Evolutionary conservation across 1,140 invertebrate genomes (phyloP), one percentile per base, ranked within the genome.

Genomic region (Reticulitermes speratus): DNA sequence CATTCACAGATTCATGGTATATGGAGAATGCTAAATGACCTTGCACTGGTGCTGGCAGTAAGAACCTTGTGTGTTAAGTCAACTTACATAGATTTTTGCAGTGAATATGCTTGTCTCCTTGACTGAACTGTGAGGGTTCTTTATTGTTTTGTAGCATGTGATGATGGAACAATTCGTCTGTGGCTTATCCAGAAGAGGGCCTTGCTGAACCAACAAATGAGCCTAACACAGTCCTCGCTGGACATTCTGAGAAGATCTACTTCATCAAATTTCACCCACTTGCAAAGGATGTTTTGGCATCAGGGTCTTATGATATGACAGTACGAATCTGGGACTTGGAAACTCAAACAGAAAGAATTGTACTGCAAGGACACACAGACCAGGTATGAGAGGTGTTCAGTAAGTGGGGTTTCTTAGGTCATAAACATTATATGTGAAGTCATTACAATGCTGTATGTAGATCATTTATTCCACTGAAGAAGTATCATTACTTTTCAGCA

Each of bases 231-330:
- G 91, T 91, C 32, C 93, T 96, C 86, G 91, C 92, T 89, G 95
- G 96, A 12, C 97, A 98, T 89, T 93, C 94, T 14, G 98, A 98
- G 89, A 98, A 98, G 92, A 96, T 99, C 85, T 97, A 97, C 90
- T 95, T 98, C 84, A 94, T 98, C 16, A 95, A 96, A 87, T 99
- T 97, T 91, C 97, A 99, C 92, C 97, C 97, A 1, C 92, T 97
- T 81, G 97, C 97, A 0, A 92, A 94, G 52, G 95, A 98, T 90
- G 93, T 99, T 19, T 90, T 99, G 5, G 95, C 96, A 0, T 96
- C 97, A 0, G 96, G 95, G 0, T 96, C 97, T 1, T 97, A 97
- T 89, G 97, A 99, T 90, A 95, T 97, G 92, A 96, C 95, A 12
- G 94, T 99, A n/a, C 96, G 95, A 88, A 93, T 98, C 32, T 97